phyloP scores from a whole-genome alignment of 2,797 vertebrate species.

The Leucoraja ocellata region DNA sequence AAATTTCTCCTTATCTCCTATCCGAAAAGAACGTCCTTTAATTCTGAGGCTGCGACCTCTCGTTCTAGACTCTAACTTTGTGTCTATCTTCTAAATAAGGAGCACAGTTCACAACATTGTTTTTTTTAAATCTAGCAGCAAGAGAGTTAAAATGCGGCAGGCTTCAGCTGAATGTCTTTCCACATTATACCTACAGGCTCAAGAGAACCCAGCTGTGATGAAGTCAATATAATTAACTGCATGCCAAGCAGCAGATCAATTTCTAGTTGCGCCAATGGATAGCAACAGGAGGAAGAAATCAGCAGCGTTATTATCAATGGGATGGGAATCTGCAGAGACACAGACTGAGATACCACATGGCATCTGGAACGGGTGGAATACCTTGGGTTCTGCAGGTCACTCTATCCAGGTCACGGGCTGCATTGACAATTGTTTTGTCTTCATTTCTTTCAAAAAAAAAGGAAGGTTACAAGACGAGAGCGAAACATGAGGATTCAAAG shows the following conservation, averaged over 20 bases:
- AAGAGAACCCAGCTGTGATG: constrained; percentile 25
- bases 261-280: constrained; percentile 35
- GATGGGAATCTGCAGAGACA: constrained; percentile 43
- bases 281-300: constrained; percentile 39
- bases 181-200: constrained; percentile 1
- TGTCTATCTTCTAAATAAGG: not conserved
- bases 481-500: constrained; percentile 30
- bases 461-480: constrained; percentile 37
- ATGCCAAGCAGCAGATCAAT: constrained; percentile 38
- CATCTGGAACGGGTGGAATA: constrained; percentile 37
- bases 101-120: not conserved
- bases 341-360: constrained; percentile 41
- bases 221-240: constrained; percentile 40
- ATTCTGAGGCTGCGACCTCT: too few species aligned
- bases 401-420: constrained; percentile 47
- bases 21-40: too few species aligned
- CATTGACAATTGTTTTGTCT: constrained; percentile 46
- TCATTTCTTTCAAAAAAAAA: constrained; percentile 7
- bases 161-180: not conserved
- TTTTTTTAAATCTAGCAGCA: not conserved
- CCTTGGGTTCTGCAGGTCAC: constrained; percentile 40
- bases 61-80: too few species aligned
- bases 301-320: constrained; percentile 46
- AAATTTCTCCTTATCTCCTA: too few species aligned
- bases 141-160: constrained; percentile 12